Evolutionary conservation across 2,797 vertebrate species (phyloP), one percentile per base, ranked within the genome.

Genomic region (Lagocephalus sceleratus): DNA sequence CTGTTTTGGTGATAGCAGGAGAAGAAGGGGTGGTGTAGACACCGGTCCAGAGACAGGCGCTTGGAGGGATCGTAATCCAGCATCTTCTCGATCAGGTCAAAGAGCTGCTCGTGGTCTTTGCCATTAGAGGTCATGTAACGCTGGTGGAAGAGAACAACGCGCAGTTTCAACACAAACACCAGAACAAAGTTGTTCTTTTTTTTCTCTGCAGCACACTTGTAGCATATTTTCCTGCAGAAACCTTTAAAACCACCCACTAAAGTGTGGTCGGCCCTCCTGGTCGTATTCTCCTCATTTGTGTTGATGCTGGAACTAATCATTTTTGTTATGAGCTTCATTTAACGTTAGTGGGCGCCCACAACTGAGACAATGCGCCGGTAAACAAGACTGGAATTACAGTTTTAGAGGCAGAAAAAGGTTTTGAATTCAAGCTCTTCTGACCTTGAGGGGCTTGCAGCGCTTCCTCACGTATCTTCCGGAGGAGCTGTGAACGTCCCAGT

Each of bases 51-150:
- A 39, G 87, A 90, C 62, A 98, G 92, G 50, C 90, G 86, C 76
- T 91, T 89, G 0, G 82, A 49, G 25, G 92, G 90, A 44, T 97
- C 92, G 5, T 93, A 97, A 17, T 91, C 91, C 85, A 99, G 49
- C 94, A 95, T 92, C 78, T 90, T 94, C 71, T 90, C 70, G 20
- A 95, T 82, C 51, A 96, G 91, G 79, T 95, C 92, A 78, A 94
- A 97, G 15, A 95, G 89, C 60, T 89, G 85, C 47, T 82, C 77
- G 2, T 96, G 93, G 35, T 93, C 91, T 20, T 86, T 63, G 25
- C 88, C 61, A 1, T 90, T 90, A n/a, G 87, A 94, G 2, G 71
- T 47, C 89, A 94, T 91, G 56, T 94, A 94, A 74, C 92, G 86
- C 93, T 96, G 69, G 47, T 16, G 45, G 11, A 2, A 59, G 7